phyloP scores from a whole-genome alignment of 2,113 vertebrate species.

The Vulpes ferrilata region DNA sequence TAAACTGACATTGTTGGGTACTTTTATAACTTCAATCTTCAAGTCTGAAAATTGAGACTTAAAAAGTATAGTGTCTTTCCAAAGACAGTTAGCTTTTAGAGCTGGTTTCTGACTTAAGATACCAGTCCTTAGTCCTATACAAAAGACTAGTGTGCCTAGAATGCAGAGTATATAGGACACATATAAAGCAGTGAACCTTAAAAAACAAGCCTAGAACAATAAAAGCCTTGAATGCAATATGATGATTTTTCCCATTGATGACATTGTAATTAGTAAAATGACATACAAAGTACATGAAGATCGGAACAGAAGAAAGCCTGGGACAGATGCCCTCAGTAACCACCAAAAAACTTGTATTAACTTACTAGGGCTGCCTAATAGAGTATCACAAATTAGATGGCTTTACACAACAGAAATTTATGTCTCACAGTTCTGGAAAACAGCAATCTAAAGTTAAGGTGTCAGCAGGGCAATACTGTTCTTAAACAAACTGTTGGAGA shows the following conservation, averaged over 20 bases:
- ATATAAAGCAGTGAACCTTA: background rate
- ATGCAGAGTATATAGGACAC: background rate
- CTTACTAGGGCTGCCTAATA: background rate
- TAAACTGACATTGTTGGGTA: background rate
- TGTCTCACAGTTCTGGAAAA: background rate
- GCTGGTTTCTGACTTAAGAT: background rate
- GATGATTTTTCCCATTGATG: background rate
- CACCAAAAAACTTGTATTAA: background rate
- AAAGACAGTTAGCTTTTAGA: background rate
- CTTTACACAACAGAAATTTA: background rate
- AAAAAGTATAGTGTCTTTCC: background rate
- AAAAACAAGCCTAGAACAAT: background rate
- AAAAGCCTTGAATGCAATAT: background rate
- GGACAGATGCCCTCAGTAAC: fast-evolving
- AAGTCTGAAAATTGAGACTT: background rate
- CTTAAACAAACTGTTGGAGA: background rate
- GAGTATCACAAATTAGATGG: background rate
- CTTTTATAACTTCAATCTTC: background rate
- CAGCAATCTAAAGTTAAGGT: background rate
- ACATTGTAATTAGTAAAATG: background rate
- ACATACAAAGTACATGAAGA: background rate
- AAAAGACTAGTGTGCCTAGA: background rate
- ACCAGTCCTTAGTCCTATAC: background rate
- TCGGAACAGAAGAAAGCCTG: background rate
- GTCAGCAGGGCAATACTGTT: background rate